Percentiles rank a stretch among this genome's conserved stretches.
These are phyloP conservation scores for Pantala flavescens DNA, from an alignment of 1,140 invertebrate species.

Conservation along the genomic window DNA sequence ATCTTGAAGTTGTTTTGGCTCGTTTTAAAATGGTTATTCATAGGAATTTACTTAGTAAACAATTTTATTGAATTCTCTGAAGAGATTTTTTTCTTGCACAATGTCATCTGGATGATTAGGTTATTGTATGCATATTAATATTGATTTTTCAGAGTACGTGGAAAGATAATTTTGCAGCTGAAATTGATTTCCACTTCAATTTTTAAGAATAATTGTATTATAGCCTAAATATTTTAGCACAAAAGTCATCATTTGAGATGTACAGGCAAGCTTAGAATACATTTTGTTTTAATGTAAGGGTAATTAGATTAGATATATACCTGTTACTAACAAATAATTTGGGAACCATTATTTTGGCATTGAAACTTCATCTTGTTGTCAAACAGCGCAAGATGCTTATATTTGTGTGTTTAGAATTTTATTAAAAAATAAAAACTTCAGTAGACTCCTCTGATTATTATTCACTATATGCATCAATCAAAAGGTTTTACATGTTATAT, in stretches of 20 bases:
- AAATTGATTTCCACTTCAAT: neutral
- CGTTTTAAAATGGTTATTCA: neutral
- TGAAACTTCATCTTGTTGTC: neutral
- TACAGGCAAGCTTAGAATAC: neutral
- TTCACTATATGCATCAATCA: neutral
- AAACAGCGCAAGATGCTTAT: neutral
- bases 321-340: constrained; percentile 8
- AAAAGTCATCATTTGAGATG: constrained; percentile 1
- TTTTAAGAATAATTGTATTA: constrained; percentile 4
- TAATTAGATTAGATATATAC: neutral
- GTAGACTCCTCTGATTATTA: neutral
- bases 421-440: constrained; percentile 1
- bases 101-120: neutral
- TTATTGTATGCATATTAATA: neutral
- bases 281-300: neutral
- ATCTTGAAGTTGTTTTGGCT: neutral
- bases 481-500: no score
- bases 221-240: constrained; percentile 10
- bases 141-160: neutral
- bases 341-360: neutral
- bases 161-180: neutral
- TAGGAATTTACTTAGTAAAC: neutral
- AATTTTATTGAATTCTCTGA: neutral
- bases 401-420: constrained; percentile 4
- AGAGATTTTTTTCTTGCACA: no score